phyloP scores from a whole-genome alignment of 1,140 invertebrate genomes.

The Octopus bimaculoides region DNA sequence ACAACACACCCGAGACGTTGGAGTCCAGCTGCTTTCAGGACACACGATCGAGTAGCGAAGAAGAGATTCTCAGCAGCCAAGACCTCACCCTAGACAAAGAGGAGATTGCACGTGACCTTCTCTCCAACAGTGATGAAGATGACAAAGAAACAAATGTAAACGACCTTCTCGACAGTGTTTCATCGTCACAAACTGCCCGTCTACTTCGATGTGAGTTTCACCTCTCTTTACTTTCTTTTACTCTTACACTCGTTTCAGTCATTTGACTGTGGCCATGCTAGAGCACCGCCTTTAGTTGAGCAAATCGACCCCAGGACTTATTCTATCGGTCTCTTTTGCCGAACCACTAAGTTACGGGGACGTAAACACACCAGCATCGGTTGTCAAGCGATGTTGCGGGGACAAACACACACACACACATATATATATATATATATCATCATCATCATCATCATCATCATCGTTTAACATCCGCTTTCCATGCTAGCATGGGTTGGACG shows the following conservation, averaged over 20 bases:
- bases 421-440: too few relatives aligned
- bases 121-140: slow-evolving; percentile 49
- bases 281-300: too few relatives aligned
- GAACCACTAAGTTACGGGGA: too few relatives aligned
- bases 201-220: slow-evolving; percentile 59
- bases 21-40: slow-evolving; percentile 40
- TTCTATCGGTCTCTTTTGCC: too few relatives aligned
- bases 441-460: too few relatives aligned
- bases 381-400: too few relatives aligned
- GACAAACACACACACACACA: too few relatives aligned
- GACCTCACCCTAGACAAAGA: slow-evolving; percentile 61
- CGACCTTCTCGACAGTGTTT: slow-evolving; percentile 53
- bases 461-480: too few relatives aligned
- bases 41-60: slow-evolving; percentile 59
- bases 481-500: too few relatives aligned
- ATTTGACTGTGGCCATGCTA: too few relatives aligned
- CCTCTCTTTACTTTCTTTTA: neutral
- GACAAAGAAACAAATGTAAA: slow-evolving; percentile 50
- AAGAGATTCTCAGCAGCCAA: slow-evolving; percentile 60
- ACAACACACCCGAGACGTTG: slow-evolving; percentile 24
- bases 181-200: slow-evolving; percentile 48
- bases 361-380: too few relatives aligned
- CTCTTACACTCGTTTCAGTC: neutral
- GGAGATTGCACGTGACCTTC: slow-evolving; percentile 54
- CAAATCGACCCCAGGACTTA: too few relatives aligned